phyloP scores from a whole-genome alignment of 2,797 vertebrate genomes.

The Sebastes hopkinsi region DNA sequence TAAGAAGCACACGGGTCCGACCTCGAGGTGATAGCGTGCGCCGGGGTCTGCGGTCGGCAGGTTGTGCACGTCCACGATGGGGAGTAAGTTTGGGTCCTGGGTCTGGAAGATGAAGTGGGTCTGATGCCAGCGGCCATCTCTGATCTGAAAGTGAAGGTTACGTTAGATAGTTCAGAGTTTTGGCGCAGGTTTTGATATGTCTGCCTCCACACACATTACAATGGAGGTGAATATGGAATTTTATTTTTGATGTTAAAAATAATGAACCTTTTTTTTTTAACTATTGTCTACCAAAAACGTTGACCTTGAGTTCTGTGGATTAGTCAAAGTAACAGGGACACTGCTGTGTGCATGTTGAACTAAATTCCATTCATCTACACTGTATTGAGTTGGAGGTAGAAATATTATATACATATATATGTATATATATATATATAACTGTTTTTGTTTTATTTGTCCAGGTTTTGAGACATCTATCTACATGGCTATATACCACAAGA shows the following conservation, averaged over 20 bases:
- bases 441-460: too few relatives aligned
- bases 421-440: too few relatives aligned
- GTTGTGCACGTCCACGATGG: constrained; percentile 89
- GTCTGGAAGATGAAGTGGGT: constrained; percentile 92
- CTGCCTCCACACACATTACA: neutral
- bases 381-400: neutral
- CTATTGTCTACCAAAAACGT: neutral
- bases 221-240: neutral
- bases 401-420: too few relatives aligned
- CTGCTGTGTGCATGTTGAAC: neutral
- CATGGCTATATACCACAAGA: too few relatives aligned
- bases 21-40: constrained; percentile 90
- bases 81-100: constrained; percentile 91
- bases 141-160: constrained; percentile 79
- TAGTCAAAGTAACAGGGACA: neutral
- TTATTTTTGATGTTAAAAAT: neutral
- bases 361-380: neutral
- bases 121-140: constrained; percentile 92
- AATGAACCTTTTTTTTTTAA: neutral
- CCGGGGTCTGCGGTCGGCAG: constrained; percentile 84
- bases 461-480: too few relatives aligned
- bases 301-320: constrained; percentile 10
- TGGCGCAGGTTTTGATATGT: neutral
- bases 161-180: neutral
- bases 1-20: constrained; percentile 94